A percentile compares a stretch with the other conserved stretches of the same genome.
Conservation (phyloP, 2,888 invertebrate species). For the Synergus gifuensis region DNA sequence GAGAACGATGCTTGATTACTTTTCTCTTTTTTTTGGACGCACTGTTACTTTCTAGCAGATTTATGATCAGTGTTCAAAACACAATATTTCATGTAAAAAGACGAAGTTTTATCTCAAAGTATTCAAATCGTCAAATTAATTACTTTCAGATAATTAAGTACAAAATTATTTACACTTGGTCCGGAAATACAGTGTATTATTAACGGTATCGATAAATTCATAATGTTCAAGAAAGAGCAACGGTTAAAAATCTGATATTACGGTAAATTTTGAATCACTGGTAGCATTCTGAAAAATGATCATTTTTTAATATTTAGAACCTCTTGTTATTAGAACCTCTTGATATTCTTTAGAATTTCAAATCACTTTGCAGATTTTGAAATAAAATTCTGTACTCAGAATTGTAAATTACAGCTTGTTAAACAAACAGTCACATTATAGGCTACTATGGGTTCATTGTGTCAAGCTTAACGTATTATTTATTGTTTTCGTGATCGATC, state of each 20-base stretch:
- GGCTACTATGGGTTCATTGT: background rate
- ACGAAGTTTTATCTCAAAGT: background rate
- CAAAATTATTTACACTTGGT: too few relatives aligned
- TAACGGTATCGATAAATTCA: too few relatives aligned
- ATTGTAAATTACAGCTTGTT: background rate
- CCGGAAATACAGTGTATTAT: too few relatives aligned
- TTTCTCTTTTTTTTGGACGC: background rate
- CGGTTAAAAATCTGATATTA: too few relatives aligned
- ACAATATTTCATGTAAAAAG: background rate
- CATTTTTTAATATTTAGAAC: too few relatives aligned
- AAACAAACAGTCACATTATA: background rate
- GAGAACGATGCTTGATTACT: background rate
- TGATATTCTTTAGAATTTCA: too few relatives aligned
- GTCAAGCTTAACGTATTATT: constrained; percentile 19
- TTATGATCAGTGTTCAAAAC: background rate
- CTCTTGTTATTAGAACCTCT: too few relatives aligned
- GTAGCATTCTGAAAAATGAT: too few relatives aligned
- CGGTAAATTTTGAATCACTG: too few relatives aligned
- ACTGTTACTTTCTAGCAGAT: background rate
- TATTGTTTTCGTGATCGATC: constrained; percentile 36
- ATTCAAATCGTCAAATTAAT: background rate
- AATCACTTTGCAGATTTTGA: too few relatives aligned
- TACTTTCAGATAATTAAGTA: background rate
- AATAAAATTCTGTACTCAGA: too few relatives aligned
- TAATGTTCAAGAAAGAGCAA: too few relatives aligned